Base-by-base conservation (phyloP, 1,140 invertebrate genomes). In the Trichogramma pretiosum region DNA sequence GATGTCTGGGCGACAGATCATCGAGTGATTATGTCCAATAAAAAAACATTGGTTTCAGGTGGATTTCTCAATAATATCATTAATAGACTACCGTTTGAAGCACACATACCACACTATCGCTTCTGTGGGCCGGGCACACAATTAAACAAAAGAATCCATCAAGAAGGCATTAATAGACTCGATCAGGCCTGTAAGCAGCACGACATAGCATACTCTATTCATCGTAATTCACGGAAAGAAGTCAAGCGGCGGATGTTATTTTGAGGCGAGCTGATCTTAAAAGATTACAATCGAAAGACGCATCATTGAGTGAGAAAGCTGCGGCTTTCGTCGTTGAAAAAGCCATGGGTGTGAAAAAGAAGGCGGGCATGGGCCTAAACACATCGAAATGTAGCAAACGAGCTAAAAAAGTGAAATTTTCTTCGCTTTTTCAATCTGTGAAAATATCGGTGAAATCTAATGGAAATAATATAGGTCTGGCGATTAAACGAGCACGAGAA, bases 141-240 rank as follows among this genome's bases (percentile, higher is more conserved):
- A 46, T 32, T 62, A 42, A 10, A 33, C 13, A 46, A 57, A 49
- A 39, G 57, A 39, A 50, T 63, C 40, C 22, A 57, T 32, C 56
- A 65, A 57, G 32, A 28, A 16, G 58, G 58, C 18, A 55, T 64
- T 5, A 66, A 67, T 57, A 30, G n/a, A 36, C 50, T 66, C 13
- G 61, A 67, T 52, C 28, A 55, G 37, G 54, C 58, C 5, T 63
- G 42, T 32, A 52, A 49, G 35, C 30, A 48, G 24, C 49, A 55
- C 24, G 49, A 52, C 23, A 55, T 55, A 10, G 23, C 37, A 5
- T 52, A 55, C 13, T 52, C 46, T 7, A 10, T 49, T 21, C 42
- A 55, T 38, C 30, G 17, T 8, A 17, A 50, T 11, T 39, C 49
- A 32, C 14, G 52, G 10, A 8, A 21, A 8, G 42, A 28, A 3